These are phyloP conservation scores for Pygathrix nemaeus DNA, from an alignment of 2,113 vertebrate species.

Conservation along the genomic window DNA sequence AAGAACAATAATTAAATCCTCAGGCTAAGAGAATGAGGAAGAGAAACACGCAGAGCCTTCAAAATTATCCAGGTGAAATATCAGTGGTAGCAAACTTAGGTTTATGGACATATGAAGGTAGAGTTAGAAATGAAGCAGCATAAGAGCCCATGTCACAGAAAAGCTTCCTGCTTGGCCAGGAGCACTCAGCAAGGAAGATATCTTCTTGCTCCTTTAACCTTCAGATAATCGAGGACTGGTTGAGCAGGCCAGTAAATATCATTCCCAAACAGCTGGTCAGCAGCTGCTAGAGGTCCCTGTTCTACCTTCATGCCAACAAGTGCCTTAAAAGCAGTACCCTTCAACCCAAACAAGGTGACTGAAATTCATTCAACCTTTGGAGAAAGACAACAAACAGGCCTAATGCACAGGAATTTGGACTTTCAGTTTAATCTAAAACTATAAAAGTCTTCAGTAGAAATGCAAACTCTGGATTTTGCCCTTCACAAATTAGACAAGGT, in stretches of 20 bases:
- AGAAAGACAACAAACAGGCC: not conserved
- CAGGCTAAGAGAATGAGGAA: conserved; percentile 4
- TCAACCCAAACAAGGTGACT: not conserved
- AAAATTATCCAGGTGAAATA: not conserved
- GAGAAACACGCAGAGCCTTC: not conserved
- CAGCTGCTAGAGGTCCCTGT: not conserved
- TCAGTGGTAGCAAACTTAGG: not conserved
- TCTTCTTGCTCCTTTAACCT: not conserved
- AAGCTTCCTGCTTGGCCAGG: not conserved
- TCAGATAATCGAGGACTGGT: not conserved
- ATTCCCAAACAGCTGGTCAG: not conserved
- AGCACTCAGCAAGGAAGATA: not conserved
- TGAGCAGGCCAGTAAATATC: not conserved
- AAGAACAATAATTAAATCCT: not conserved
- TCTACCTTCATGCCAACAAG: not conserved
- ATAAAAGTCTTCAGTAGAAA: not conserved
- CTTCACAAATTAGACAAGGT: not conserved
- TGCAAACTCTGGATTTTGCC: not conserved
- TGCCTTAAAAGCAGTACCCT: conserved; percentile 3
- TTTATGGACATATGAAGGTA: not conserved
- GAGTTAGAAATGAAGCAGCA: not conserved
- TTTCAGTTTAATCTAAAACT: conserved; percentile 12
- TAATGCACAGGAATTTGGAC: not conserved
- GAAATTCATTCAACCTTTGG: not conserved
- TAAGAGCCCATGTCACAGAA: not conserved